Evolutionary conservation across 2,113 vertebrate species (phyloP), one percentile per base, ranked within the genome.

Genomic region (Cricetomys ansorgei): DNA sequence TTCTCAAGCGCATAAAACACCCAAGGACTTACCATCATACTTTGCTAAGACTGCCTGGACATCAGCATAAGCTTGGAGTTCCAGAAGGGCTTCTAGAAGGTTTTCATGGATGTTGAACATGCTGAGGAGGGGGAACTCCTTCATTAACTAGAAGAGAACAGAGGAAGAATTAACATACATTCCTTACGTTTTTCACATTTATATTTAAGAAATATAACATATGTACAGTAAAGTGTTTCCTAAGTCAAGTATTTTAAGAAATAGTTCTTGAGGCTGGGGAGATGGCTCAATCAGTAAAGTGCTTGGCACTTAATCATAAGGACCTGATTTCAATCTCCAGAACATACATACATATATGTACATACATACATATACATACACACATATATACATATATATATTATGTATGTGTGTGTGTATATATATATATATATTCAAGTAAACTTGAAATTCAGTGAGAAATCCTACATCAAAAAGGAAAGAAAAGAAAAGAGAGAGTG

Each of bases 81-180:
- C 99, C 97, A 99, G 98, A 84, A 99, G 98, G 27, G 99, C 99
- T 98, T 99, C 99, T 98, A 99, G 99, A 95, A 99, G 99, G 97
- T 99, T 99, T 98, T 99, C 99, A 23, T 99, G 99, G 97, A 99
- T 99, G 97, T 99, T 99, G 99, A 99, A 99, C 99, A 99, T 99
- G 98, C 99, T 99, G 98, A 99, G 99, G 97, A 99, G 99, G 98
- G 99, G 99, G 98, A 99, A 99, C 98, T 99, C 99, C 98, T 99
- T 99, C 99, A 99, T 99, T 99, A 99, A 98, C 99, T 99, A 98
- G 97, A 98, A 88, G 95, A 98, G 81, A 97, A 10, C 94, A 72
- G 59, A 29, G 95, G 3, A 96, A 94, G 65, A 27, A 83, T 97
- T 98, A 97, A 77, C 29, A 77, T 16, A 9, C 57, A n/a, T 57